Evolutionary conservation across 2,113 vertebrate genomes (phyloP), one percentile per base, ranked within the genome.

Genomic region (Burhinus bistriatus): DNA sequence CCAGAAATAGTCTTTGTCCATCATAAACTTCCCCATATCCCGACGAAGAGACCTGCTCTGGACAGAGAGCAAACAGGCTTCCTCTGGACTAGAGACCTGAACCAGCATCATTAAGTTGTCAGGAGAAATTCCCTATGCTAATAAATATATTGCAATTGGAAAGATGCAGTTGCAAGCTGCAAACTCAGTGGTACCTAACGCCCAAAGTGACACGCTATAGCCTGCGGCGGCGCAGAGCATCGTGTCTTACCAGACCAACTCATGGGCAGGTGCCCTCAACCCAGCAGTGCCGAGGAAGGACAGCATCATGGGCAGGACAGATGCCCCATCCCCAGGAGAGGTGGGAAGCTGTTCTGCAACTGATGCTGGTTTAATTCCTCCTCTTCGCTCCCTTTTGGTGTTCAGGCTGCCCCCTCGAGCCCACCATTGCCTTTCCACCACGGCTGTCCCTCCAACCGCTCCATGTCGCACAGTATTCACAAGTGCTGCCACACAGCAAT

Each of bases 231-330:
- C 8, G 15, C 49, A 32, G 52, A 68, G 34, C 72, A 20, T 11
- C 8, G 0, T 0, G 7, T 15, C 51, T 34, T 4, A 13, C 0
- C 3, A 20, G 34, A 52, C 19, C 52, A 15, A 38, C 0, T 9
- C 40, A 6, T 0, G 5, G 36, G 44, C 27, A 70, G 71, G 21
- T 12, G 36, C 52, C 54, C 27, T 38, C 6, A 36, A 17, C 7
- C 34, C 8, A 1, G 23, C 19, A 51, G 49, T 25, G 54, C 47
- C 2, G 9, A 66, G 45, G 44, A 44, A 47, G 19, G 29, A 57
- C 2, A 0, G 66, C 15, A 12, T 4, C 3, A 2, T 47, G 9
- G 42, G 69, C 40, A 58, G 64, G 44, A 49, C 21, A 32, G 30
- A 27, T 2, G 7, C 8, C 30, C 26, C 73, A 32, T 4, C 21